Conservation (phyloP, 1,140 invertebrate genomes). For the Pseudoatta argentina region DNA sequence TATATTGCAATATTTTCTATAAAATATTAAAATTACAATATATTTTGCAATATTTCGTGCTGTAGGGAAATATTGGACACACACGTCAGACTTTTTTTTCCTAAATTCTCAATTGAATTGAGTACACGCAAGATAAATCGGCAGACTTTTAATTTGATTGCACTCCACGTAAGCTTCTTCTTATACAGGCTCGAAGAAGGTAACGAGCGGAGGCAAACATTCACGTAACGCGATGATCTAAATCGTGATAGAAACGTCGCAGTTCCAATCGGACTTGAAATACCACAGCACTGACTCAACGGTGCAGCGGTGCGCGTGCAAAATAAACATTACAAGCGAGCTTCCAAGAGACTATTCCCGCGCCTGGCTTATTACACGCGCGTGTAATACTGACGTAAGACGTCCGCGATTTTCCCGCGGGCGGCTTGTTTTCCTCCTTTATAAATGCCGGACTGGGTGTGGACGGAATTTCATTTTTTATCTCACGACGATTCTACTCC, state of each 20-base stretch:
- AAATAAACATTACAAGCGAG: constrained; percentile 51
- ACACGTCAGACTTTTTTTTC: neutral
- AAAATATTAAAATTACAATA: too few relatives aligned
- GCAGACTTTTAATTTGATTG: constrained; percentile 2
- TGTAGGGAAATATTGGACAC: neutral
- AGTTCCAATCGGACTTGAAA: constrained; percentile 47
- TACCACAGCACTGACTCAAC: constrained; percentile 60
- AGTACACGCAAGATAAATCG: neutral
- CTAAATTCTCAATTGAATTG: neutral
- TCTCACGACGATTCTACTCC: neutral
- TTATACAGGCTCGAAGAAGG: constrained; percentile 1
- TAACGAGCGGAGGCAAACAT: neutral
- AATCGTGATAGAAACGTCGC: constrained; percentile 43
- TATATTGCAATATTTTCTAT: too few relatives aligned
- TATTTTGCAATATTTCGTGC: too few relatives aligned
- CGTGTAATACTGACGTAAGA: constrained; percentile 60
- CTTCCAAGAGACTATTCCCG: constrained; percentile 57
- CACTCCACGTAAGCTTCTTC: neutral
- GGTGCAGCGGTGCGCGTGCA: constrained; percentile 44
- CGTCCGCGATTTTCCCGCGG: constrained; percentile 52
- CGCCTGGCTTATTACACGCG: constrained; percentile 53
- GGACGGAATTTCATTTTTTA: constrained; percentile 55
- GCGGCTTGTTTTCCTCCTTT: constrained; percentile 56
- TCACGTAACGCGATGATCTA: constrained; percentile 42
- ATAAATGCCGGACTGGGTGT: constrained; percentile 33